Conservation (phyloP, 1,140 invertebrate species). For the Psix sp. region DNA sequence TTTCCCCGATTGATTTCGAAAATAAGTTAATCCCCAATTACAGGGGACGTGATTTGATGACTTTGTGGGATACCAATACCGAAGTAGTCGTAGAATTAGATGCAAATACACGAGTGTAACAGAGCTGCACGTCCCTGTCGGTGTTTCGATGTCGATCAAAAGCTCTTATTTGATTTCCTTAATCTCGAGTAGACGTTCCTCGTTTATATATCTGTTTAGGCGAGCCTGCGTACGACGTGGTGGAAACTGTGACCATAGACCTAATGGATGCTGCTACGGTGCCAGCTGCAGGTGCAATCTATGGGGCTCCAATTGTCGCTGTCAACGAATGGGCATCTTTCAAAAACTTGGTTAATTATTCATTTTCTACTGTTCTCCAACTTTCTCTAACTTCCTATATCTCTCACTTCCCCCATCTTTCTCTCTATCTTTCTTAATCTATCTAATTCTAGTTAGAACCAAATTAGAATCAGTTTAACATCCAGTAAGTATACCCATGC, state of each 20-base stretch:
- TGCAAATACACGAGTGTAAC: constrained; percentile 17
- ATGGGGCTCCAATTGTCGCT: constrained; percentile 93
- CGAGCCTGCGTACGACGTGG: constrained; percentile 88
- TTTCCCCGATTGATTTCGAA: too few relatives aligned
- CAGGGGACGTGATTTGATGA: too few relatives aligned
- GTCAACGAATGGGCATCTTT: constrained; percentile 92
- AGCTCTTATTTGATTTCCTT: constrained; percentile 73
- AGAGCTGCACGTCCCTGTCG: constrained; percentile 38
- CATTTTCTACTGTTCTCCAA: too few relatives aligned
- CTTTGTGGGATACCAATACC: constrained; percentile 2
- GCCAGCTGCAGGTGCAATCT: constrained; percentile 92
- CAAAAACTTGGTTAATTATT: constrained; percentile 91
- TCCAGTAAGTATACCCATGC: too few relatives aligned
- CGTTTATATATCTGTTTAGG: constrained; percentile 91
- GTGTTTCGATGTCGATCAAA: constrained; percentile 67
- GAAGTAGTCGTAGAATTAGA: constrained; percentile 40
- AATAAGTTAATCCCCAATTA: too few relatives aligned
- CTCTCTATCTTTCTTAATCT: too few relatives aligned
- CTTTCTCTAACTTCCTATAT: constrained; percentile 16
- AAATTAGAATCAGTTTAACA: too few relatives aligned
- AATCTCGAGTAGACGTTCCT: constrained; percentile 85
- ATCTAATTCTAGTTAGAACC: too few relatives aligned
- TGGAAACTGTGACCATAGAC: constrained; percentile 89
- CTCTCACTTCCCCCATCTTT: constrained; percentile 20
- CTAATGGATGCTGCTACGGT: constrained; percentile 90